A percentile compares a stretch with the other conserved stretches of the same genome.
phyloP scores from a whole-genome alignment of 2,888 invertebrate species.

The Noctua janthe region DNA sequence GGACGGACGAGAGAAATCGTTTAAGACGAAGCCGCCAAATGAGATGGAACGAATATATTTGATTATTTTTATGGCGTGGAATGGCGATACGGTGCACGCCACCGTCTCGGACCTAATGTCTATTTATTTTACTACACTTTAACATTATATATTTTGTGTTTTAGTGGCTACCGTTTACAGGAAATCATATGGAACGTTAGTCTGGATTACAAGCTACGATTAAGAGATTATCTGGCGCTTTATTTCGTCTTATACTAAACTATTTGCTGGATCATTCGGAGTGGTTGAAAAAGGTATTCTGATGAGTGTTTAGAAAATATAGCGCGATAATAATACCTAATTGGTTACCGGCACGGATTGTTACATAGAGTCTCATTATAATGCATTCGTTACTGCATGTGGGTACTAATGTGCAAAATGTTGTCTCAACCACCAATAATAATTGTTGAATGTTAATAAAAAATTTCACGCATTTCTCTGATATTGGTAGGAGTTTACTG shows the following conservation, averaged over 20 bases:
- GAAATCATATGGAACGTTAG: slow-evolving; percentile 46
- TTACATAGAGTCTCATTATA: slow-evolving; percentile 59
- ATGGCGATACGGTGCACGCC: slow-evolving; percentile 86
- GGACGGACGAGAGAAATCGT: slow-evolving; percentile 90
- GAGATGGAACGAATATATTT: slow-evolving; percentile 91
- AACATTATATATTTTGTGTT: slow-evolving; percentile 81
- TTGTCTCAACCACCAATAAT: slow-evolving; percentile 59
- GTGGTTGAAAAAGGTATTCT: slow-evolving; percentile 22
- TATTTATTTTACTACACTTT: slow-evolving; percentile 88
- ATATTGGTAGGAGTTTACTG: slow-evolving; percentile 15
- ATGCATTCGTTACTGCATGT: slow-evolving; percentile 60
- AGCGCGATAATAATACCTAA: slow-evolving; percentile 54
- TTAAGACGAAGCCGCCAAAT: slow-evolving; percentile 89
- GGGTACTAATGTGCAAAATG: slow-evolving; percentile 51
- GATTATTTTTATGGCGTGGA: slow-evolving; percentile 90
- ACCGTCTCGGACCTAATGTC: slow-evolving; percentile 83
- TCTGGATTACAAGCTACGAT: slow-evolving; percentile 23
- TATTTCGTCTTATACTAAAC: background rate
- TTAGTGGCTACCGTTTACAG: slow-evolving; percentile 72
- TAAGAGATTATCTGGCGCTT: background rate
- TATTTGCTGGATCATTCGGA: slow-evolving; percentile 13
- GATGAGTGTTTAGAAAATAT: slow-evolving; percentile 56
- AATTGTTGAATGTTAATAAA: slow-evolving; percentile 58
- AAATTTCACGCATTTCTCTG: slow-evolving; percentile 33
- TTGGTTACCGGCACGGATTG: slow-evolving; percentile 60